Conservation (phyloP, 2,797 vertebrate genomes). For the Ctenosaura bakeri region DNA sequence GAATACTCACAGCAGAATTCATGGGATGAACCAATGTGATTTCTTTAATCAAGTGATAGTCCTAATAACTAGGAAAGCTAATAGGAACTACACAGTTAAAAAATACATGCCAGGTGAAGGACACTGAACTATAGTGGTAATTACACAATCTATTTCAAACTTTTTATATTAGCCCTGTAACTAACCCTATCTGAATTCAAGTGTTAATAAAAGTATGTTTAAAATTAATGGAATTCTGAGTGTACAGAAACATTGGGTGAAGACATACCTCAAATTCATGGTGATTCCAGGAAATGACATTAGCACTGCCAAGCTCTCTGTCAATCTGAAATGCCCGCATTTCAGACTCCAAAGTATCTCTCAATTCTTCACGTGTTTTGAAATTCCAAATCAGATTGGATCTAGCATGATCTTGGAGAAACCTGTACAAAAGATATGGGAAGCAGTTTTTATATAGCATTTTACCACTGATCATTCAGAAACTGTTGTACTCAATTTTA, state of each 20-base stretch:
- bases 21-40: background rate
- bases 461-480: background rate
- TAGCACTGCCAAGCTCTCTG: slow-evolving; percentile 94
- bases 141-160: background rate
- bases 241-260: background rate
- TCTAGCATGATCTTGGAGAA: slow-evolving; percentile 93
- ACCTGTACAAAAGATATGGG: slow-evolving; percentile 80
- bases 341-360: slow-evolving; percentile 95
- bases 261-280: slow-evolving; percentile 94
- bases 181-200: background rate
- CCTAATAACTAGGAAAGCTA: background rate
- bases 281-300: slow-evolving; percentile 98
- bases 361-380: slow-evolving; percentile 96
- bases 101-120: background rate
- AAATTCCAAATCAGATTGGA: slow-evolving; percentile 99
- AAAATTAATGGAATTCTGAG: slow-evolving; percentile 1
- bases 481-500: background rate
- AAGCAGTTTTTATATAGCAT: background rate
- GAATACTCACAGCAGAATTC: background rate
- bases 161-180: background rate
- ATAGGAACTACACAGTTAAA: background rate
- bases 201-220: background rate
- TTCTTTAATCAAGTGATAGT: background rate
- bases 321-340: slow-evolving; percentile 96
- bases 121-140: background rate